These are phyloP conservation scores for Lasioglossum zephyrum DNA, from an alignment of 2,888 invertebrate genomes.

Conservation along the genomic window DNA sequence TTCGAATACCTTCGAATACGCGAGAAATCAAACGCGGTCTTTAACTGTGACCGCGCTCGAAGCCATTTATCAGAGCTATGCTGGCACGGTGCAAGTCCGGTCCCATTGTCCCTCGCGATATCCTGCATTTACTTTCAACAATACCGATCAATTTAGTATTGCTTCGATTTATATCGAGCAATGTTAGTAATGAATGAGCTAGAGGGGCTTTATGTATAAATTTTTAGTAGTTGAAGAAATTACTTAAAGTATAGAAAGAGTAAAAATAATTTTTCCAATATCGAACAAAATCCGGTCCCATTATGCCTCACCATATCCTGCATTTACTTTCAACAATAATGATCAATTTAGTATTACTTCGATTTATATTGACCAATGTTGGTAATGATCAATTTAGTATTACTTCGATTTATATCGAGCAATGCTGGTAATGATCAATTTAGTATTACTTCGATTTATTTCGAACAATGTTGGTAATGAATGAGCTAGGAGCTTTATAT, in stretches of 20 bases:
- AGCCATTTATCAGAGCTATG: conserved; percentile 28
- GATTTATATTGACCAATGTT: no score
- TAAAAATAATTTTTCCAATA: neutral
- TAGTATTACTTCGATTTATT: neutral
- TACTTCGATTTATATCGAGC: no score
- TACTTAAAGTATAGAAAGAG: neutral
- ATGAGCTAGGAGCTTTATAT: no score
- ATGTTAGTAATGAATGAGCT: neutral
- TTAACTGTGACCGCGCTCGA: conserved; percentile 26
- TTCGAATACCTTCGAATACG: neutral
- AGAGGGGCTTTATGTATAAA: no score
- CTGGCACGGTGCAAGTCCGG: conserved; percentile 40
- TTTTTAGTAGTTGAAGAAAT: neutral
- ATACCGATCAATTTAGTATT: neutral
- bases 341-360: neutral
- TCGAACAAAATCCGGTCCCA: conserved; percentile 22
- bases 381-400: no score
- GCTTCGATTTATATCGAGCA: neutral
- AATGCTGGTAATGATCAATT: no score
- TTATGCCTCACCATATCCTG: neutral
- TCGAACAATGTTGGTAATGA: neutral
- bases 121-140: neutral
- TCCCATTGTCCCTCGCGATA: neutral
- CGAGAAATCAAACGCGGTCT: no score
- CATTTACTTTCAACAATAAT: neutral